Conservation (phyloP, 2,797 vertebrate species). For the Platyrinchus mystaceus region DNA sequence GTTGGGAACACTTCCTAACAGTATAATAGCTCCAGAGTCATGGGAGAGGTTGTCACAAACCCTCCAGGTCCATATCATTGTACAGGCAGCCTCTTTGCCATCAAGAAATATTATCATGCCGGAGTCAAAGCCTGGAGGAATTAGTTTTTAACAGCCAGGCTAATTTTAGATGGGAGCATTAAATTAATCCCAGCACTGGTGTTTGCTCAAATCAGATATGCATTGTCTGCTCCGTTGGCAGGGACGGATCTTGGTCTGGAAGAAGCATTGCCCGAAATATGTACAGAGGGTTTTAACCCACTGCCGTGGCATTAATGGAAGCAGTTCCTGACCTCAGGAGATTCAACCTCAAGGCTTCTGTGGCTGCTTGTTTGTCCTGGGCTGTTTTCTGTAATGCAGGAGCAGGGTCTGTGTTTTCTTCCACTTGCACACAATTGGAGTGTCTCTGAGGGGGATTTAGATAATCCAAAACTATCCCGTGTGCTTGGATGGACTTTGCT, state of each 20-base stretch:
- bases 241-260: not conserved
- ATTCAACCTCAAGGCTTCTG: rapidly evolving
- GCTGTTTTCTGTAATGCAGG: not conserved
- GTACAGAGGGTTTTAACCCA: not conserved
- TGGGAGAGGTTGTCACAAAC: not conserved
- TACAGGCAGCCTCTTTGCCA: rapidly evolving
- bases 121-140: not conserved
- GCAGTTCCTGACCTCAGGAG: not conserved
- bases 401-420: not conserved
- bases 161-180: slow-evolving; percentile 25
- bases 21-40: not conserved
- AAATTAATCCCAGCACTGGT: slow-evolving; percentile 11
- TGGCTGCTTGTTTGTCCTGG: not conserved
- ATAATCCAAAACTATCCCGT: rapidly evolving
- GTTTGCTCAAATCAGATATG: not conserved
- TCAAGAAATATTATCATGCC: not conserved
- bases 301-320: not conserved
- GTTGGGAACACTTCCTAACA: not conserved
- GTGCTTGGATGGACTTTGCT: not conserved
- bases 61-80: rapidly evolving
- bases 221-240: not conserved
- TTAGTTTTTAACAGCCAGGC: not conserved
- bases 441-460: not conserved
- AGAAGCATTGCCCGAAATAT: rapidly evolving
- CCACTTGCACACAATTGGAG: not conserved